These are phyloP conservation scores for Papilio gigon DNA, from an alignment of 2,888 invertebrate genomes.

Conservation along the genomic window DNA sequence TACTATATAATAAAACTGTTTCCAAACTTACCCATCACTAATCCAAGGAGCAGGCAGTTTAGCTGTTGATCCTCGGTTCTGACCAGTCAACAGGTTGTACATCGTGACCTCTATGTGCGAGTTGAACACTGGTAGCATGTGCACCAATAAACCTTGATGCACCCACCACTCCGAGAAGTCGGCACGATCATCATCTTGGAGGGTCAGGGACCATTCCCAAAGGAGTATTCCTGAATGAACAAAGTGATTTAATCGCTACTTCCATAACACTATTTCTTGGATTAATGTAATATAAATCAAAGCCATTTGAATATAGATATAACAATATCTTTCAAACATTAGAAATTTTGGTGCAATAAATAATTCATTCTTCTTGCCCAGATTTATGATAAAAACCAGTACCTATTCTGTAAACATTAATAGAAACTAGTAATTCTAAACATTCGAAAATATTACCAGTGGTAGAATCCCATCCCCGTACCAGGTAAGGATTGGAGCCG, in stretches of 20 bases:
- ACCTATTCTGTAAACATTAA: too few relatives aligned
- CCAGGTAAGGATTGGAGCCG: constrained; percentile 87
- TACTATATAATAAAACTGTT: not conserved
- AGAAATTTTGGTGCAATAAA: too few relatives aligned
- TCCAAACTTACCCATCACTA: constrained; percentile 64
- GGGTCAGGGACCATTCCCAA: constrained; percentile 88
- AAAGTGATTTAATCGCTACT: not conserved
- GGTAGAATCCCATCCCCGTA: constrained; percentile 90
- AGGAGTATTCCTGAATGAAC: constrained; percentile 79
- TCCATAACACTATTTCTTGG: not conserved
- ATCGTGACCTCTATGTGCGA: constrained; percentile 86
- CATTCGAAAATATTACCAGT: constrained; percentile 81
- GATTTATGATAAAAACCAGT: too few relatives aligned
- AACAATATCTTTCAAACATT: too few relatives aligned
- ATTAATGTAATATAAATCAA: too few relatives aligned
- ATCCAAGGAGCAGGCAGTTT: constrained; percentile 85
- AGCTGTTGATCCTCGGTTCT: constrained; percentile 79
- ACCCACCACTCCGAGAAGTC: constrained; percentile 83
- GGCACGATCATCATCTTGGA: constrained; percentile 68
- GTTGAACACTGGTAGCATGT: constrained; percentile 82
- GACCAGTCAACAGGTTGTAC: constrained; percentile 84
- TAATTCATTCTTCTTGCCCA: too few relatives aligned
- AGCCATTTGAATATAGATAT: too few relatives aligned
- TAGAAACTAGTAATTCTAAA: too few relatives aligned
- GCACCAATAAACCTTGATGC: constrained; percentile 81